phyloP scores from a whole-genome alignment of 2,797 vertebrate species.

The Loriculus beryllinus region DNA sequence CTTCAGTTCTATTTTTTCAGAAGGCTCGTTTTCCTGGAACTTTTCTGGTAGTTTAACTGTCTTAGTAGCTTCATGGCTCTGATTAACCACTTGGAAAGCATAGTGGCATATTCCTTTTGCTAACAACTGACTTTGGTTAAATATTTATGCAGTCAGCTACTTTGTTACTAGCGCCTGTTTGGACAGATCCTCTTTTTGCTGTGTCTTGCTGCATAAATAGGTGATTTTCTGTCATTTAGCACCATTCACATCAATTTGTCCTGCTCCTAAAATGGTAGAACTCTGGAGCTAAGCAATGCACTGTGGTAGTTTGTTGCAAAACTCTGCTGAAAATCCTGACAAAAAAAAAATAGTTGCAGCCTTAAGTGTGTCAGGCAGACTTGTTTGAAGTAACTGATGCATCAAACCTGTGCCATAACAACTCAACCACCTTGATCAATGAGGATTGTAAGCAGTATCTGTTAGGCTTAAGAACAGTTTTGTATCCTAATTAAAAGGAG shows the following conservation, averaged over 20 bases:
- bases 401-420: not conserved
- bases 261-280: rapidly evolving
- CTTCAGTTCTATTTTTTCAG: not conserved
- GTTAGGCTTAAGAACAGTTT: not conserved
- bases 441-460: not conserved
- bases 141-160: not conserved
- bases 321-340: not conserved
- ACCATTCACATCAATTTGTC: not conserved
- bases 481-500: not conserved
- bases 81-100: not conserved
- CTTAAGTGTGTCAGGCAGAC: not conserved
- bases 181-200: not conserved
- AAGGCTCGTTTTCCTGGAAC: not conserved
- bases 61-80: not conserved
- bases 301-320: not conserved
- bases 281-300: not conserved
- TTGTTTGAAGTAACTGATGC: not conserved
- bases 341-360: not conserved
- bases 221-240: not conserved
- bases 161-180: not conserved
- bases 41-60: not conserved
- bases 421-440: not conserved
- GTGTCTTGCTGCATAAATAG: not conserved
- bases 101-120: not conserved
- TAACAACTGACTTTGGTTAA: not conserved